These are phyloP conservation scores for Ceriagrion tenellum DNA, from an alignment of 2,888 invertebrate species.

Conservation along the genomic window DNA sequence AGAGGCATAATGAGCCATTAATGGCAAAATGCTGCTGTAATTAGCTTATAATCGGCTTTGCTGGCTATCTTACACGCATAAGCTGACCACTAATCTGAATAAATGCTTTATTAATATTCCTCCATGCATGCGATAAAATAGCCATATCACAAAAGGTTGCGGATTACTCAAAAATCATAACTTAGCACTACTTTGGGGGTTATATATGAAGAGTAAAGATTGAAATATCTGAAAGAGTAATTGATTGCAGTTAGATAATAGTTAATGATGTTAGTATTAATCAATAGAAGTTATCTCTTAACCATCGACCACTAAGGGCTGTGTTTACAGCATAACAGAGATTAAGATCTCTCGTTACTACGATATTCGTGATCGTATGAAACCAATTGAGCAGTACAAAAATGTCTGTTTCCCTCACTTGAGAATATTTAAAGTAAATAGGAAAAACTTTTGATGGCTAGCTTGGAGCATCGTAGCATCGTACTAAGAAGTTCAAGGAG, in stretches of 20 bases:
- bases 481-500: too few relatives aligned
- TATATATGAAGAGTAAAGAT: background rate
- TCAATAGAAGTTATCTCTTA: too few relatives aligned
- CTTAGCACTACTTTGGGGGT: background rate
- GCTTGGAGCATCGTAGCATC: too few relatives aligned
- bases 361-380: too few relatives aligned
- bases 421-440: too few relatives aligned
- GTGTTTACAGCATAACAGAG: too few relatives aligned
- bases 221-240: background rate
- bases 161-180: background rate
- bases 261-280: background rate
- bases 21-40: background rate
- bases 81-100: too few relatives aligned
- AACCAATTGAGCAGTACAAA: too few relatives aligned
- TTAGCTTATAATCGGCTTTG: background rate
- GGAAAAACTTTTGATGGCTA: too few relatives aligned
- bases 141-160: background rate
- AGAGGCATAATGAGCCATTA: background rate
- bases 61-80: background rate
- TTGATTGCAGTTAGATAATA: background rate
- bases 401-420: too few relatives aligned
- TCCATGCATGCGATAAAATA: background rate
- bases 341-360: too few relatives aligned
- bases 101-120: background rate
- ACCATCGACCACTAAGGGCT: too few relatives aligned